Conservation (phyloP, 2,113 vertebrate species). For the Colius striatus region DNA sequence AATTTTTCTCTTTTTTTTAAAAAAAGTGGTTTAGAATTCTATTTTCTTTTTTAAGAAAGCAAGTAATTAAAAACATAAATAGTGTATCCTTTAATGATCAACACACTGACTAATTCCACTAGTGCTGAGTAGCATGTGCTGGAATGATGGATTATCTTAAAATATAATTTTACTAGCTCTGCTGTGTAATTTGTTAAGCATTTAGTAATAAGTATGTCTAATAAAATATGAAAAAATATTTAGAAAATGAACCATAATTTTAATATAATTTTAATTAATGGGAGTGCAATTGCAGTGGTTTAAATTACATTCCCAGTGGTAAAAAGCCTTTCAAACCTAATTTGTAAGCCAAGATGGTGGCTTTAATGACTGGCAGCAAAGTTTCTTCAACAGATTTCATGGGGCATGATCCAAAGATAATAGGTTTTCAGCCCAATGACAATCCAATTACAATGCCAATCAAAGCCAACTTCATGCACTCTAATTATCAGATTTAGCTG, state of each 20-base stretch:
- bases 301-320: constrained; percentile 97
- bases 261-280: constrained; percentile 99
- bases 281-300: constrained; percentile 94
- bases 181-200: constrained; percentile 81
- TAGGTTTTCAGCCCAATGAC: constrained; percentile 99
- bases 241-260: constrained; percentile 95
- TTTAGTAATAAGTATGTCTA: constrained; percentile 84
- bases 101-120: constrained; percentile 71
- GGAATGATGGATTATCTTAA: constrained; percentile 79
- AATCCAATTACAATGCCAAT: constrained; percentile 99
- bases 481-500: constrained; percentile 99
- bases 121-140: constrained; percentile 76
- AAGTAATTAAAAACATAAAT: constrained; percentile 75
- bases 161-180: constrained; percentile 80
- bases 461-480: constrained; percentile 99
- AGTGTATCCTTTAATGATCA: constrained; percentile 74
- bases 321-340: constrained; percentile 93
- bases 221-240: constrained; percentile 86
- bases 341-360: constrained; percentile 99
- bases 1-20: neutral
- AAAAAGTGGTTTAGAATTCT: constrained; percentile 45
- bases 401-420: constrained; percentile 99
- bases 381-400: constrained; percentile 99
- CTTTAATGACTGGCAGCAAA: constrained; percentile 99
- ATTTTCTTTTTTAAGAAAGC: constrained; percentile 69